These are phyloP conservation scores for Calameuta pallipes DNA, from an alignment of 2,888 invertebrate genomes.

Conservation along the genomic window DNA sequence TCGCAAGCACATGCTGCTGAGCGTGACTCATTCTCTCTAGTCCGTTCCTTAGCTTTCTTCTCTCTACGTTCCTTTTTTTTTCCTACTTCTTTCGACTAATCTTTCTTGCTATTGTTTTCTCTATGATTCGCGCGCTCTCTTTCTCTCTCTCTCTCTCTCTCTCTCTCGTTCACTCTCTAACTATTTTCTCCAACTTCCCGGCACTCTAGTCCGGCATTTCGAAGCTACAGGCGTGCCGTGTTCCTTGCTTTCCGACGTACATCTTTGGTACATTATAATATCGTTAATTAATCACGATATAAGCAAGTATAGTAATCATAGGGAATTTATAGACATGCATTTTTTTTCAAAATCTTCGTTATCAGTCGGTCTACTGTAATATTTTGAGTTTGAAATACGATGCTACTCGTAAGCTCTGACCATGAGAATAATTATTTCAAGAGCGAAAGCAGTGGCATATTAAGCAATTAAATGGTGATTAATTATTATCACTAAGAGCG, in stretches of 20 bases:
- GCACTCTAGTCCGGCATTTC: conserved; percentile 58
- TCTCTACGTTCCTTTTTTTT: conserved; percentile 8
- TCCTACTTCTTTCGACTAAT: conserved; percentile 7
- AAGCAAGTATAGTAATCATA: not conserved
- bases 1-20: conserved; percentile 71
- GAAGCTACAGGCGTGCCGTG: conserved; percentile 58
- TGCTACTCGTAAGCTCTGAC: not conserved
- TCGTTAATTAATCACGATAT: conserved; percentile 16
- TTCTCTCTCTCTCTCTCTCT: not conserved
- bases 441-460: not conserved
- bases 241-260: conserved; percentile 58
- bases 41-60: not conserved
- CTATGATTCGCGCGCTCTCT: conserved; percentile 3
- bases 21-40: conserved; percentile 68
- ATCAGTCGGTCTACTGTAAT: not conserved
- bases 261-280: conserved; percentile 49
- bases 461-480: not conserved
- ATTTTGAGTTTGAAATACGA: not conserved
- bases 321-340: not conserved
- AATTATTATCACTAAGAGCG: not conserved
- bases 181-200: conserved; percentile 28
- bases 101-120: conserved; percentile 15
- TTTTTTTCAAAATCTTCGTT: not conserved
- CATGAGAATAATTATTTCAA: not conserved
- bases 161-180: conserved; percentile 28